phyloP scores from a whole-genome alignment of 2,113 vertebrate species.

The Menidia beryllina region DNA sequence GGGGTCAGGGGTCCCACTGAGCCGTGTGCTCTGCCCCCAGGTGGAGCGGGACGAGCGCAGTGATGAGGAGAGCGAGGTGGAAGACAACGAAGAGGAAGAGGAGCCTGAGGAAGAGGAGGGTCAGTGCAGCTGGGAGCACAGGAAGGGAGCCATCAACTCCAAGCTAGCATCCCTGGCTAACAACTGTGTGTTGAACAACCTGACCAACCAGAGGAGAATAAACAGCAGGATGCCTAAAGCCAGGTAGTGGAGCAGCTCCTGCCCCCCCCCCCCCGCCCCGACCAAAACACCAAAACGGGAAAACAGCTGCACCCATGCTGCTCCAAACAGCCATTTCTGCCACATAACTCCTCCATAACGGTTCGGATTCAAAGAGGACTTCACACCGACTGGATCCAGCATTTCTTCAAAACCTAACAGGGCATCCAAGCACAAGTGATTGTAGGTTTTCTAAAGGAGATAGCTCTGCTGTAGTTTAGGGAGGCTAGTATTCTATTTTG shows the following conservation, averaged over 20 bases:
- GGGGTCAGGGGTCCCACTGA: background rate
- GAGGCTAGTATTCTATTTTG: constrained; percentile 25
- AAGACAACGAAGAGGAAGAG: constrained; percentile 85
- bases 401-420: constrained; percentile 13
- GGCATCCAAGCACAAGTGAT: constrained; percentile 27
- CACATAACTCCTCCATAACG: background rate
- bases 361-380: constrained; percentile 46
- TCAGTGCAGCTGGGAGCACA: constrained; percentile 63
- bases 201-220: constrained; percentile 78
- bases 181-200: constrained; percentile 79
- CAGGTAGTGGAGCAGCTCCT: constrained; percentile 72
- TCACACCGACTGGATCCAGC: constrained; percentile 38
- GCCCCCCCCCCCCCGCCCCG: background rate
- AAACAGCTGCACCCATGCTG: background rate
- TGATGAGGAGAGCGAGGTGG: constrained; percentile 88
- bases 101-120: constrained; percentile 60
- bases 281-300: too few species aligned
- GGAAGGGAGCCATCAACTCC: constrained; percentile 73
- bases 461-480: background rate
- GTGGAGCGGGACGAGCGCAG: constrained; percentile 91
- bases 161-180: constrained; percentile 70
- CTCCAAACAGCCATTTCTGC: constrained; percentile 20
- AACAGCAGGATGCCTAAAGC: constrained; percentile 79
- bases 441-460: constrained; percentile 30
- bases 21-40: constrained; percentile 62